Base-by-base conservation (phyloP, 2,113 vertebrate species). In the Dicentrarchus labrax region DNA sequence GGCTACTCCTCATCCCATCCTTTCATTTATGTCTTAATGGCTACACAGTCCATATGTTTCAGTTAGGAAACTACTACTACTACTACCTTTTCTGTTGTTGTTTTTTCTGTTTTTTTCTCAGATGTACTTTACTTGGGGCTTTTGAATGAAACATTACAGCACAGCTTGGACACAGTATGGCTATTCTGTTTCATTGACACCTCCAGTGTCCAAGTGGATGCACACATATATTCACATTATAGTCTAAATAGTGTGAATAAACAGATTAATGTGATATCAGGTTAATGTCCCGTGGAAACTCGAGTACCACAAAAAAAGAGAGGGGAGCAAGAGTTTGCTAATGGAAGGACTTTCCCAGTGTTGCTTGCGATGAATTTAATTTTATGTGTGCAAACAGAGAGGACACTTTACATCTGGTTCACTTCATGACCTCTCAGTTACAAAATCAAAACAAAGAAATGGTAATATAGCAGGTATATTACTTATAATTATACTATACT, bases 1-100 rank as follows among this genome's bases (percentile, higher is more conserved):
- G 71, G 61, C 72, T 41, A 11, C 15, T 38, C 17, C 13, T 50
- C 69, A 62, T 38, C 71, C 21, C 43, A 41, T 80, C 22, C 38
- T 82, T 80, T 91, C 71, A 84, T 89, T 94, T 92, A 86, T 79
- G 83, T 86, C 78, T 86, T 86, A 88, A 89, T 89, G 47, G 16
- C 8, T 12, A 62, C 30, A 67, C 48, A 65, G 39, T 85, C 72
- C 87, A 86, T 87, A 85, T 89, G 92, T 83, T 87, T 61, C 80
- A 85, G 72, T 75, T 75, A 71, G 65, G 78, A 57, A 72, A 78
- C 66, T 13, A 38, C 13, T 67, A 36, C 16, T 61, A 36, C 70
- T 41, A 4, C 16, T 61, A 6, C 24, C 45, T 9, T 47, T 66
- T 72, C 51, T 62, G 69, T 83, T 56, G 19, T 39, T 38, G 41